Base-by-base conservation (phyloP, 1,140 invertebrate genomes). In the Hydropsyche tenuis region DNA sequence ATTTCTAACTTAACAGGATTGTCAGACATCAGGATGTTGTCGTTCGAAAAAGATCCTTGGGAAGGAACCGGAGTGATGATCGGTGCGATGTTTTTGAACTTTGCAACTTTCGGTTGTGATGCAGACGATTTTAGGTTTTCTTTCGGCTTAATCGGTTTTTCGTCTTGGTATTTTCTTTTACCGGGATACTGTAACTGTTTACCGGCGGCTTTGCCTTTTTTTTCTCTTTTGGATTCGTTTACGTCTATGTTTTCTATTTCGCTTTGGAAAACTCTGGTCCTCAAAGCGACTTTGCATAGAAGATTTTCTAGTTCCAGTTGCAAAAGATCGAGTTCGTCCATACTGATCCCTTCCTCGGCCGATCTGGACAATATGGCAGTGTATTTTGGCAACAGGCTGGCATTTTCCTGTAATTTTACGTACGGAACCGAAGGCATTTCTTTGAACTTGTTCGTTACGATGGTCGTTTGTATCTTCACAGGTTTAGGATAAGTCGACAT, bases 271-370 rank as follows among this genome's bases (percentile, higher is more conserved):
- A 90, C 88, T 76, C 92, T 85, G 75, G 90, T 88, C 46, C 95
- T 85, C 1, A 95, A 87, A 0, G 93, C 92, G 30, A 93, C 91
- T 51, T 91, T 92, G 0, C 93, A 94, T 11, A 96, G 84, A 27
- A 97, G 82, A 46, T 90, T 90, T 84, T 98, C 95, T n/a, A 97
- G 82, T 81, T 97, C 96, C 48, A 92, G 80, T 80, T 98, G 95
- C 11, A 97, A 83, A 0, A 87, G 86, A 81, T 97, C 94, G 12
- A 97, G 83, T 81, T 97, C 95, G 75, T 96, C 94, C 83, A 86
- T 86, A 0, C 83, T 83, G 56, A 86, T 85, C 2, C 81, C 81
- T 75, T 86, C 84, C 77, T 85, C 85, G n/a, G 82, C 79, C 53
- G 85, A 82, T 73, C 85, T 79, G 1, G 82, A 79, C 25, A 82